phyloP scores from a whole-genome alignment of 2,888 invertebrate species.

The Entomobrya proxima region DNA sequence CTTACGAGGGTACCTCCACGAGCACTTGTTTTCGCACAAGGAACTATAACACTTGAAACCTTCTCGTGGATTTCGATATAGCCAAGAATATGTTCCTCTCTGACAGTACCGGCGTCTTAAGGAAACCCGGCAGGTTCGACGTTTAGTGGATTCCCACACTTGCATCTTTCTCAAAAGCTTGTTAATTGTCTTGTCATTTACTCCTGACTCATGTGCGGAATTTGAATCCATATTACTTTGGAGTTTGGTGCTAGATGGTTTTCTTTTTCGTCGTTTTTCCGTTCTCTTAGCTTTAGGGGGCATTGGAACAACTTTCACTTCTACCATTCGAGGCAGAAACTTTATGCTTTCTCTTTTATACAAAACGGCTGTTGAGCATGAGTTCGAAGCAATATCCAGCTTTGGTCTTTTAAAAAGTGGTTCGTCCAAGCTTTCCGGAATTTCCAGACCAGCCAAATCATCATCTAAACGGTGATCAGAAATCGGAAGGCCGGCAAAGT shows the following conservation, averaged over 20 bases:
- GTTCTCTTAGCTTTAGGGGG: slow-evolving; percentile 18
- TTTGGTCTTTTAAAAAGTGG: slow-evolving; percentile 62
- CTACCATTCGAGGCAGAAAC: slow-evolving; percentile 71
- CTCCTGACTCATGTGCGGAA: background rate
- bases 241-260: background rate
- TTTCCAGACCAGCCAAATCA: slow-evolving; percentile 19
- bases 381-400: slow-evolving; percentile 37
- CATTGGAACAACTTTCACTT: slow-evolving; percentile 69
- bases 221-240: background rate
- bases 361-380: slow-evolving; percentile 53
- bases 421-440: slow-evolving; percentile 29
- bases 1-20: slow-evolving; percentile 67
- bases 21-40: slow-evolving; percentile 62
- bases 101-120: slow-evolving; percentile 55
- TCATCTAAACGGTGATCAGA: slow-evolving; percentile 11
- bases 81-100: slow-evolving; percentile 61
- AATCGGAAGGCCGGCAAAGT: slow-evolving; percentile 19
- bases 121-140: slow-evolving; percentile 10
- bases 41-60: slow-evolving; percentile 69
- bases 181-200: background rate
- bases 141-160: background rate
- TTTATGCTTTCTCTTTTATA: slow-evolving; percentile 69
- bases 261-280: background rate
- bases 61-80: slow-evolving; percentile 48
- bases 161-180: background rate